phyloP scores from a whole-genome alignment of 2,113 vertebrate genomes.

The Ptilonorhynchus violaceus region DNA sequence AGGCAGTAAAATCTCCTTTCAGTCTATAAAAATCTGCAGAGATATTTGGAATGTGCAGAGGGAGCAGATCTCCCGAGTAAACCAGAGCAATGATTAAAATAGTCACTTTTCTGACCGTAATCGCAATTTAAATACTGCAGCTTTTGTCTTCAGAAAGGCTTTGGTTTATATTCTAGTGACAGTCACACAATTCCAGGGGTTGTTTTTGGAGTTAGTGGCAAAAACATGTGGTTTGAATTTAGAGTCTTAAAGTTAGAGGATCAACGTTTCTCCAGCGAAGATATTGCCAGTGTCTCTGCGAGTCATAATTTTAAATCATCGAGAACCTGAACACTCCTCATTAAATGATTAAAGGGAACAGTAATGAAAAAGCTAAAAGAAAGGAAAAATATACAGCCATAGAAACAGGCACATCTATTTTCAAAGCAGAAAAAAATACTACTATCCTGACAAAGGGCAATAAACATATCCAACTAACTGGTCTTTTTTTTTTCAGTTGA shows the following conservation, averaged over 20 bases:
- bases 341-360: slow-evolving; percentile 55
- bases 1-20: slow-evolving; percentile 66
- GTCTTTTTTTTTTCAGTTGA: not conserved
- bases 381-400: slow-evolving; percentile 17
- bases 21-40: slow-evolving; percentile 68
- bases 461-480: slow-evolving; percentile 55
- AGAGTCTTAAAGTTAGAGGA: slow-evolving; percentile 45
- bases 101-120: slow-evolving; percentile 47
- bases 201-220: slow-evolving; percentile 28
- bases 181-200: slow-evolving; percentile 36
- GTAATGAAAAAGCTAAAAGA: slow-evolving; percentile 44
- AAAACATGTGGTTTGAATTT: slow-evolving; percentile 64
- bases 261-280: slow-evolving; percentile 17
- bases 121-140: slow-evolving; percentile 43
- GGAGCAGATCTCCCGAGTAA: slow-evolving; percentile 50
- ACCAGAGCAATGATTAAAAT: slow-evolving; percentile 59
- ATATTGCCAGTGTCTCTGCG: slow-evolving; percentile 39
- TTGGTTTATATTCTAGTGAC: slow-evolving; percentile 58
- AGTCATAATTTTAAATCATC: slow-evolving; percentile 49
- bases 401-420: slow-evolving; percentile 43
- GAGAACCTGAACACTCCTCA: slow-evolving; percentile 37
- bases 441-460: slow-evolving; percentile 55
- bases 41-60: slow-evolving; percentile 65
- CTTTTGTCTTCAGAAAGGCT: slow-evolving; percentile 49
- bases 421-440: slow-evolving; percentile 48